Conservation (phyloP, 2,888 invertebrate genomes). For the Masnerella sp. region DNA sequence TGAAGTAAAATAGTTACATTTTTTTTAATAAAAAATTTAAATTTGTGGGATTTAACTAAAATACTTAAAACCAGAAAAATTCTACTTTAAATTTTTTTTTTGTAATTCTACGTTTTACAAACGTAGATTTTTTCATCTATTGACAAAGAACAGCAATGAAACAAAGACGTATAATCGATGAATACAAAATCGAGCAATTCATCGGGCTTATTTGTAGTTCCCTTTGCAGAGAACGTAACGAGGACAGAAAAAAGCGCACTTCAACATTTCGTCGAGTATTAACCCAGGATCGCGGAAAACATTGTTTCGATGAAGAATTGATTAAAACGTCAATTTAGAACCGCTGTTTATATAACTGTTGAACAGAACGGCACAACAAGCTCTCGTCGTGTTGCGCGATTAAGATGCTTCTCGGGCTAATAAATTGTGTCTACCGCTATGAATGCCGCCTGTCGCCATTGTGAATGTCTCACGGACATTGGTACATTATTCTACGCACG, state of each 20-base stretch:
- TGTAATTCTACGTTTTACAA: too few species aligned
- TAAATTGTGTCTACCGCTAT: constrained; percentile 60
- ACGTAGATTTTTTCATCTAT: too few species aligned
- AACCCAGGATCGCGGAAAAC: constrained; percentile 16
- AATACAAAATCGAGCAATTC: too few species aligned
- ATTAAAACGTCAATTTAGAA: constrained; percentile 54
- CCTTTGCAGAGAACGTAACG: too few species aligned
- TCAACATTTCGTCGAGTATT: constrained; percentile 17
- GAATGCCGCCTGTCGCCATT: constrained; percentile 57
- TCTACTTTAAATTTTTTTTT: too few species aligned
- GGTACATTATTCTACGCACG: constrained; percentile 61
- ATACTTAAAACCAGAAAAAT: too few species aligned
- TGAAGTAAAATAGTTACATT: too few species aligned
- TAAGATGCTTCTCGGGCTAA: constrained; percentile 58
- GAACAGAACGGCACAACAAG: constrained; percentile 39
- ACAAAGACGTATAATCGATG: too few species aligned
- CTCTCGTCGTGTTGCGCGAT: constrained; percentile 49
- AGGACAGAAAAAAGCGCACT: neutral
- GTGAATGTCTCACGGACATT: constrained; percentile 59
- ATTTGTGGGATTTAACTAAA: too few species aligned
- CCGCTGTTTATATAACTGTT: constrained; percentile 56
- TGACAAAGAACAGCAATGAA: too few species aligned
- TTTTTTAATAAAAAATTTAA: too few species aligned
- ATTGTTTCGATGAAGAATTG: constrained; percentile 39
- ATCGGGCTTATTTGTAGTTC: too few species aligned